Evolutionary conservation across 2,797 vertebrate species (phyloP).

Genomic region (Neostethus bicornis): DNA sequence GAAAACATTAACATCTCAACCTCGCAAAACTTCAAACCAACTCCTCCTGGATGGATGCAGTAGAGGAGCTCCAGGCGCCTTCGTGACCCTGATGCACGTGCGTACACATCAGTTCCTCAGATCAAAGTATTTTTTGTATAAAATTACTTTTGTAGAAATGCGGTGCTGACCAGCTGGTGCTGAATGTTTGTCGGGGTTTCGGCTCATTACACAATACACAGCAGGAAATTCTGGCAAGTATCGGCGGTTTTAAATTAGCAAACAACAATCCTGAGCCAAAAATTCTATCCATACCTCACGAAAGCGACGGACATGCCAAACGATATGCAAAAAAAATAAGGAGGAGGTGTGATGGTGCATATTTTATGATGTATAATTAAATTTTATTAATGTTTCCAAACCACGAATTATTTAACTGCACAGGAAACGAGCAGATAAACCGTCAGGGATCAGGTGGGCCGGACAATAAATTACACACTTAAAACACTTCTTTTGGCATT

Average conservation of each 20-base stretch:
- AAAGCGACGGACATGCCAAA: constrained; percentile 37
- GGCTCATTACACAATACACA: constrained; percentile 45
- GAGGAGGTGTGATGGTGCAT: constrained; percentile 37
- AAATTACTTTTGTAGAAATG: constrained; percentile 58
- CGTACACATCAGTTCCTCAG: constrained; percentile 7
- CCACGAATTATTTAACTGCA: not conserved
- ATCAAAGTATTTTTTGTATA: constrained; percentile 58
- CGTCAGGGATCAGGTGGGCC: too few relatives aligned
- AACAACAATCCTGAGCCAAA: constrained; percentile 40
- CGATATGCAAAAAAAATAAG: constrained; percentile 3
- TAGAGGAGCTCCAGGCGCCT: constrained; percentile 38
- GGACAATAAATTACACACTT: too few relatives aligned
- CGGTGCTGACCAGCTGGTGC: constrained; percentile 66
- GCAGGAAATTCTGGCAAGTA: constrained; percentile 49
- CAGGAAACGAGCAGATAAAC: not conserved
- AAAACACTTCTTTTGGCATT: too few relatives aligned
- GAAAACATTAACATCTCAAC: constrained; percentile 55
- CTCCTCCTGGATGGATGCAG: constrained; percentile 26
- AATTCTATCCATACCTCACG: constrained; percentile 27
- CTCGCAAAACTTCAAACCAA: constrained; percentile 50
- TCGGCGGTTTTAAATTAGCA: constrained; percentile 55
- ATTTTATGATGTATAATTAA: constrained; percentile 24
- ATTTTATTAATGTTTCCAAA: constrained; percentile 6
- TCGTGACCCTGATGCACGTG: constrained; percentile 17
- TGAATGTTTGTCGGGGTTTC: constrained; percentile 55